Base-by-base conservation (phyloP, 1,140 invertebrate species). In the Spodoptera litura region DNA sequence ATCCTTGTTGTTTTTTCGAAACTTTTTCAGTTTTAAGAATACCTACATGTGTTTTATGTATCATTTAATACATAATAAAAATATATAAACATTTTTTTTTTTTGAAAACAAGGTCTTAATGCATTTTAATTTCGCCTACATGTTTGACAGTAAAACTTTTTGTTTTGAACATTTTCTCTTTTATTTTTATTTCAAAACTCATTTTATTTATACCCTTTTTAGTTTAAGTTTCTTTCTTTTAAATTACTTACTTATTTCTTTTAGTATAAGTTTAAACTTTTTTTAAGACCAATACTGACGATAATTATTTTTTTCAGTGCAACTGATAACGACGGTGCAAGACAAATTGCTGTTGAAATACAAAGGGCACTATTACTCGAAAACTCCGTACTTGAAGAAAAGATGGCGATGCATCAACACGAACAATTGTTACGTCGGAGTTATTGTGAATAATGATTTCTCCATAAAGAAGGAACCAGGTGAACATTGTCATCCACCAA, bases 371-470 rank as follows among this genome's bases (percentile, higher is more conserved):
- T 84, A 80, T 25, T 84, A 84, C 66, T 75, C 78, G 0, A 79
- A 81, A 52, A 77, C 76, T 20, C 83, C 83, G n/a, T 81, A 77
- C 13, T 78, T 78, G 51, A 79, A 78, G 70, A 77, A 77, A 9
- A 77, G 77, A 64, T 84, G 83, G 83, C 49, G 83, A 2, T 84
- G 83, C 44, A 77, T 84, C n/a, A 84, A 84, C 53, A 84, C 83
- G 0, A 76, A 75, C 20, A 56, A 49, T 2, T 85, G 83, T 25
- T 85, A 76, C 44, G 77, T 79, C 2, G 71, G 78, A 0, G 25
- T 84, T 10, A 77, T 78, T 31, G 75, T 85, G 25, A 59, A 78
- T 15, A 74, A 84, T 3, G 78, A 82, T 20, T 78, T 78, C 49
- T 79, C 70, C 1, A 51, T 81, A 3, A 62, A 71, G 11, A 80